Percentiles rank a stretch among this genome's conserved stretches.
Evolutionary conservation across 2,113 vertebrate species (phyloP).

Genomic region (Osmerus eperlanus): DNA sequence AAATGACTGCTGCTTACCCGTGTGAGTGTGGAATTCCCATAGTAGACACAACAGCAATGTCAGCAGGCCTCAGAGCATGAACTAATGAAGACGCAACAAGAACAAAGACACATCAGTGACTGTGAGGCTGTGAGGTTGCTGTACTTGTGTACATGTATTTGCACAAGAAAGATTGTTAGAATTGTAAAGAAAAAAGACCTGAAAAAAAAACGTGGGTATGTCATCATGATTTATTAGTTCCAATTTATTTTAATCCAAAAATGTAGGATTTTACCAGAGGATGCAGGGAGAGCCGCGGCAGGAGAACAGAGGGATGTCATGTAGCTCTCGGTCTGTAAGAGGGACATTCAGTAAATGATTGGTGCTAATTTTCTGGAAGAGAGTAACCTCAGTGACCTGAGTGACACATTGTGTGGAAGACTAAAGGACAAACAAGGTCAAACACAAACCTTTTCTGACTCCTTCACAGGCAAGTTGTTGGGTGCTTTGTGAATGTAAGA

Average conservation of each 20-base stretch:
- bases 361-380: background rate
- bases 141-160: background rate
- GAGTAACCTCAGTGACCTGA: no score
- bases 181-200: no score
- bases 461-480: no score
- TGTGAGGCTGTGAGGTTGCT: background rate
- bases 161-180: background rate
- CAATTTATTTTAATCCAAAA: no score
- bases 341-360: background rate
- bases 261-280: slow-evolving; percentile 53
- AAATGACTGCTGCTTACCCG: slow-evolving; percentile 41
- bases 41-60: slow-evolving; percentile 48
- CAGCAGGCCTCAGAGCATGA: slow-evolving; percentile 56
- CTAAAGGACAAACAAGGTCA: no score
- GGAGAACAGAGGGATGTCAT: slow-evolving; percentile 45
- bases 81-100: slow-evolving; percentile 42
- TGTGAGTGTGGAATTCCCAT: slow-evolving; percentile 45
- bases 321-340: slow-evolving; percentile 45
- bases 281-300: slow-evolving; percentile 11
- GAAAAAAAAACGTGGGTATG: background rate
- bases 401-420: no score
- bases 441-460: no score
- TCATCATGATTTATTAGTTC: background rate
- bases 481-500: no score
- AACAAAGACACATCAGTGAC: background rate